phyloP scores from a whole-genome alignment of 2,888 invertebrate genomes.

The Polietes domitor region DNA sequence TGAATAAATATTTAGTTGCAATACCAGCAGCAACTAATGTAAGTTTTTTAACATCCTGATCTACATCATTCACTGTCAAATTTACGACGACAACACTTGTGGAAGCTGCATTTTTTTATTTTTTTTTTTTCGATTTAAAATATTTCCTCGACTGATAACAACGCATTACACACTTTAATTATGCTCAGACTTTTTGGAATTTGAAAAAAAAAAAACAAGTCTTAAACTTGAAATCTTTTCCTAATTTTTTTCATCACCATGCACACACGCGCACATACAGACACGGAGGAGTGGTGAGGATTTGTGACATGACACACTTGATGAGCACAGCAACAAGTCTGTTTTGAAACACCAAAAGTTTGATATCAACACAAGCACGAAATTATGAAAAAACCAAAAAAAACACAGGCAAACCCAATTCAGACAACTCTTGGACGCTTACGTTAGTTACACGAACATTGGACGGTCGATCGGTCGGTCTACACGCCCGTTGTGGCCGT shows the following conservation, averaged over 20 bases:
- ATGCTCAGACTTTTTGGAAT: too few relatives aligned
- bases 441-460: constrained; percentile 10
- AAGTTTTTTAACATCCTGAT: neutral
- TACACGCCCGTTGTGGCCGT: constrained; percentile 25
- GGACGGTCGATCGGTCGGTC: constrained; percentile 1
- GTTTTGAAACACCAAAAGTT: constrained; percentile 3
- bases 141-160: constrained; percentile 42
- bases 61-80: constrained; percentile 29
- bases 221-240: constrained; percentile 4
- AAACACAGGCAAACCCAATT: constrained; percentile 4
- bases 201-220: constrained; percentile 4
- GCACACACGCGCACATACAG: neutral
- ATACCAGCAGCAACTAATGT: neutral
- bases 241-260: too few relatives aligned
- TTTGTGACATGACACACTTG: constrained; percentile 68
- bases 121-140: neutral
- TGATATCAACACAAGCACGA: constrained; percentile 22
- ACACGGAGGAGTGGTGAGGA: constrained; percentile 10
- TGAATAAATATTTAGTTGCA: neutral
- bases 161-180: constrained; percentile 15
- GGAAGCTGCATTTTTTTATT: constrained; percentile 1
- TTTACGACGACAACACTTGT: constrained; percentile 23
- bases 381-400: constrained; percentile 23
- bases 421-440: neutral
- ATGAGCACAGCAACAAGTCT: constrained; percentile 52